Evolutionary conservation across 2,797 vertebrate species (phyloP), one percentile per base, ranked within the genome.

Genomic region (Molossus alvarezi): DNA sequence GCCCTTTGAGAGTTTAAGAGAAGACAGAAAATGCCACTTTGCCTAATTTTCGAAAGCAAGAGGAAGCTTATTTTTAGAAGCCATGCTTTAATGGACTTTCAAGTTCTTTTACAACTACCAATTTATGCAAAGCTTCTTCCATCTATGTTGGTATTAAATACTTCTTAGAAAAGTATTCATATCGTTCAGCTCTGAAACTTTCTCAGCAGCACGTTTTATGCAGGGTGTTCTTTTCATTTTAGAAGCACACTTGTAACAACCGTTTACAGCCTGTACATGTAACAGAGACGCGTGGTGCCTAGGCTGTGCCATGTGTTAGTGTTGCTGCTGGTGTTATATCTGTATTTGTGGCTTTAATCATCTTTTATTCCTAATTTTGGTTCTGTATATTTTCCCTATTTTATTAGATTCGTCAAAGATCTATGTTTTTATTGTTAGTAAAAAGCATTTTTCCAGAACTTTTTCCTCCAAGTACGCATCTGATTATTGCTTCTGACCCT

Each of bases 111-210:
- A 87, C 23, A 90, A 45, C 37, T 83, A 79, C 18, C 57, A 67
- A 14, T 29, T 82, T 90, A 91, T 88, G 29, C 29, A 73, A 29
- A 67, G 82, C 53, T 93, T 76, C 80, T 82, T 67, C 79, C 67
- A 82, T 37, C 71, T 65, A 25, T 37, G 92, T 92, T 75, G 60
- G 64, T 95, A 83, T 90, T 62, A 71, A 87, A 65, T 33, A 51
- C 58, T 83, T 60, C 11, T 41, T 65, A 88, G 65, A 53, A 62
- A 95, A 62, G 37, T 18, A 60, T 77, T 83, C 20, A 2, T n/a
- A 80, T 71, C 37, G 45, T 67, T 88, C 51, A 71, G 60, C 45
- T 81, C 88, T 94, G 67, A 94, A 73, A 67, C 41, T 29, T 85
- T 71, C 25, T 64, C 20, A 94, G 80, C n/a, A 76, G 27, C 29